Base-by-base conservation (phyloP, 2,888 invertebrate genomes). In the Panzeria rudis region DNA sequence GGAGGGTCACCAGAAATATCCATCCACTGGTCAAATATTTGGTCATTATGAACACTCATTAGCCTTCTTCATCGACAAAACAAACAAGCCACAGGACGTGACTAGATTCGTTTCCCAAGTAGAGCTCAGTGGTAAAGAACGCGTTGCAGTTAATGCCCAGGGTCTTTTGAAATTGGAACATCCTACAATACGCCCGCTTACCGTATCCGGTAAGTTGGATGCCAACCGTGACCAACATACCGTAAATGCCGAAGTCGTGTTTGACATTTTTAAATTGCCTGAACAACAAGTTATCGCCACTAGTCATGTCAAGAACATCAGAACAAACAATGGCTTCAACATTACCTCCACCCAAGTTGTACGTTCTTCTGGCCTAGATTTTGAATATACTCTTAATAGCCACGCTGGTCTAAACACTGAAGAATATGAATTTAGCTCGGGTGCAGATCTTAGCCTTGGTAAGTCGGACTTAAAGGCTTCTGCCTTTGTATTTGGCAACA, bases 31-130 rank as follows among this genome's bases (percentile, higher is more conserved):
- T 0, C 83, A 87, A 13, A 71, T 94, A 29, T 94, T 94, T 0
- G 95, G 95, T 87, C 94, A 94, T 35, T 93, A 95, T 87, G 94
- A 94, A 73, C 94, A 95, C 11, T 96, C 96, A 71, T 88, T 95
- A 6, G 93, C 93, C 9, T 92, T 96, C 52, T 96, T 95, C 90
- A 91, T 96, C 71, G 95, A 97, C 92, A 96, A 96, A 90, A 94
- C 94, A 88, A 94, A 94, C 73, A 94, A 95, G 86, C 96, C 96
- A 0, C 94, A 94, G n/a, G 94, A 95, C 87, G 96, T 95, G 89
- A 94, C 95, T 0, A 93, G 94, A 0, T 89, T 95, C 0, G 92
- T 93, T 17, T 93, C 94, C 77, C 90, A 91, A 54, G 92, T 94
- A 0, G 94, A 96, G 86, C 87, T 95, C 3, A 92, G 93, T 4